These are phyloP conservation scores for Cheilosia grossa DNA, from an alignment of 2,888 invertebrate genomes.

Conservation along the genomic window DNA sequence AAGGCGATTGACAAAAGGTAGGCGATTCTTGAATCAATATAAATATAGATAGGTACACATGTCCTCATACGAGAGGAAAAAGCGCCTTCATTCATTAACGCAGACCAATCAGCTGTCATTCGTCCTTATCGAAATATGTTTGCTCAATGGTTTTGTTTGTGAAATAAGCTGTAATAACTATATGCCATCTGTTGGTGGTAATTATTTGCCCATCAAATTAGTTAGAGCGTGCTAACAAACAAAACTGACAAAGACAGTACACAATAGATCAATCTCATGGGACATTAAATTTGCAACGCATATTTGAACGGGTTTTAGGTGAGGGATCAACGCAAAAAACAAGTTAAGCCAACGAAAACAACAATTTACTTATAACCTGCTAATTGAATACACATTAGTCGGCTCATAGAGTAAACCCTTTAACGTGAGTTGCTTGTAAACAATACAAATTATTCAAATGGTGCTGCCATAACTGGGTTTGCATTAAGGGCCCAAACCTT, in stretches of 20 bases:
- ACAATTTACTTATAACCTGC: constrained; percentile 42
- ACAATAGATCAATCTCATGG: constrained; percentile 24
- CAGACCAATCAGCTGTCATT: background rate
- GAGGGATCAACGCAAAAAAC: background rate
- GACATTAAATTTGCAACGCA: constrained; percentile 5
- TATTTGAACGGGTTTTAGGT: constrained; percentile 6
- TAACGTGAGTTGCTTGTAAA: background rate
- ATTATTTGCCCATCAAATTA: constrained; percentile 19
- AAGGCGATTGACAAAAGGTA: background rate
- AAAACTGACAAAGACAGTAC: background rate
- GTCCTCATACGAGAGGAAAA: background rate
- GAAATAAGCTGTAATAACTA: background rate
- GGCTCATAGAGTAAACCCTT: background rate
- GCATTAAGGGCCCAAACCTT: too few relatives aligned
- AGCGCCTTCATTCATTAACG: background rate
- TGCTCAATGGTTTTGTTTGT: background rate
- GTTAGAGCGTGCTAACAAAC: constrained; percentile 2
- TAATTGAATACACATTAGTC: constrained; percentile 28
- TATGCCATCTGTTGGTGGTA: constrained; percentile 4
- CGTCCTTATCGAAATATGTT: background rate
- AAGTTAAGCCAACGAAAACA: constrained; percentile 3
- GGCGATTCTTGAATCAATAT: constrained; percentile 1
- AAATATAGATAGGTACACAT: background rate
- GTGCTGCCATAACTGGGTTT: too few relatives aligned
- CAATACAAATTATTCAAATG: background rate